Conservation (phyloP, 2,797 vertebrate genomes). For the Brachymystax lenok region DNA sequence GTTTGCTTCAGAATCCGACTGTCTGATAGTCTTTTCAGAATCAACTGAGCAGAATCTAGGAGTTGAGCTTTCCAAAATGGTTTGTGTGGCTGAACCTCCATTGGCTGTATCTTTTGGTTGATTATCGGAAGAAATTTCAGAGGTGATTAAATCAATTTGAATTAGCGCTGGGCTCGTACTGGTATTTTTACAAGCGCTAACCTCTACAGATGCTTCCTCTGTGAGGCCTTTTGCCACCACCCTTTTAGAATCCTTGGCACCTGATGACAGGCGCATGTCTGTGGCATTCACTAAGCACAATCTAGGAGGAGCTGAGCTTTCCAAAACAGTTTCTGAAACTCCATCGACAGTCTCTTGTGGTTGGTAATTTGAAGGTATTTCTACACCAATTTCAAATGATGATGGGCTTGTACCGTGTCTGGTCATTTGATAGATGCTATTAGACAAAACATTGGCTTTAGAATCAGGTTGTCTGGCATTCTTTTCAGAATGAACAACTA, state of each 20-base stretch:
- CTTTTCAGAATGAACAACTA: constrained; percentile 17
- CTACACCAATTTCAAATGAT: constrained; percentile 9
- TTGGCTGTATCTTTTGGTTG: constrained; percentile 6
- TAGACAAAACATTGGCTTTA: constrained; percentile 19
- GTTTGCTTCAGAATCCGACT: neutral
- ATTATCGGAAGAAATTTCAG: constrained; percentile 6
- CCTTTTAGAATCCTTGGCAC: neutral
- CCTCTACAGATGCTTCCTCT: neutral
- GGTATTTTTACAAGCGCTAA: neutral
- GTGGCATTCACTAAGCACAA: constrained; percentile 25
- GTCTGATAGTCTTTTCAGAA: neutral
- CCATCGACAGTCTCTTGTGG: constrained; percentile 3
- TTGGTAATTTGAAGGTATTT: constrained; percentile 23
- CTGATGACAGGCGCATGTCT: constrained; percentile 29
- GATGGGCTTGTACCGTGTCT: constrained; percentile 12
- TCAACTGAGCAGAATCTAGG: constrained; percentile 12
- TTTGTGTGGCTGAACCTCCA: neutral
- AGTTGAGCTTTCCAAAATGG: constrained; percentile 9
- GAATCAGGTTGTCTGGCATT: neutral
- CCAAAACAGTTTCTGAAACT: neutral
- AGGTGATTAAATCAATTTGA: neutral
- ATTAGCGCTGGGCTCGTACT: neutral
- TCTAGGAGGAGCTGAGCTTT: constrained; percentile 1
- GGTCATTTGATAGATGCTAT: constrained; percentile 12
- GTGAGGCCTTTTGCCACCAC: neutral